phyloP scores from a whole-genome alignment of 2,113 vertebrate species.

The Bufo gargarizans region DNA sequence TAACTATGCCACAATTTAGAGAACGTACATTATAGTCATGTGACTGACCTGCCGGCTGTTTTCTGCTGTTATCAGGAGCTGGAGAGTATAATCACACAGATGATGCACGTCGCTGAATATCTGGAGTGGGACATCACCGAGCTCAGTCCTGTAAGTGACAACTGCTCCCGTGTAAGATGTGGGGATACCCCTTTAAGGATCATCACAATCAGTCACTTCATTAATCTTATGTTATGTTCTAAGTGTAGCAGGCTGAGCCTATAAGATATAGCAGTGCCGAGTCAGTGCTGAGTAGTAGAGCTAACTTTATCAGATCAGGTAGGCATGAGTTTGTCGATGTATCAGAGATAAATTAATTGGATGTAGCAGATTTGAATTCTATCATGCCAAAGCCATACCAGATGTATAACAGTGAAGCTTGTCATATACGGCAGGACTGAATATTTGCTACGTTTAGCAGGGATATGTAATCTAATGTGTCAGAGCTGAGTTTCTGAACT shows the following conservation, averaged over 20 bases:
- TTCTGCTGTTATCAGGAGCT: slow-evolving; percentile 70
- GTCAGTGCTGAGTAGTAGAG: background rate
- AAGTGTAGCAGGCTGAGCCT: background rate
- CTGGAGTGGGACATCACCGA: slow-evolving; percentile 90
- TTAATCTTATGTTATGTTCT: no score
- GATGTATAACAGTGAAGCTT: background rate
- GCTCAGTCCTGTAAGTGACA: slow-evolving; percentile 83
- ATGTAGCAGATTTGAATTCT: background rate
- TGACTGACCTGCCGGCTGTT: background rate
- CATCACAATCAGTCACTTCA: no score
- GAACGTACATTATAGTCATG: background rate
- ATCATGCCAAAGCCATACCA: no score
- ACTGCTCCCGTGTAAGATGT: background rate
- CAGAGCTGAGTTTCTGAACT: no score
- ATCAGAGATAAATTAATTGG: background rate
- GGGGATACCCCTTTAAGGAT: no score
- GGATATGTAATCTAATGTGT: no score
- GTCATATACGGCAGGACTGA: no score
- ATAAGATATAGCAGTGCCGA: background rate
- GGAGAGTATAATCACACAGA: slow-evolving; percentile 83
- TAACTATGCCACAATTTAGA: background rate
- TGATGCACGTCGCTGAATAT: slow-evolving; percentile 87
- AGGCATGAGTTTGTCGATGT: background rate
- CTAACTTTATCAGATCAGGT: background rate
- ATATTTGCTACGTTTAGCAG: no score